Evolutionary conservation across 2,113 vertebrate genomes (phyloP).

Genomic region (Ivindomyrus marchei): DNA sequence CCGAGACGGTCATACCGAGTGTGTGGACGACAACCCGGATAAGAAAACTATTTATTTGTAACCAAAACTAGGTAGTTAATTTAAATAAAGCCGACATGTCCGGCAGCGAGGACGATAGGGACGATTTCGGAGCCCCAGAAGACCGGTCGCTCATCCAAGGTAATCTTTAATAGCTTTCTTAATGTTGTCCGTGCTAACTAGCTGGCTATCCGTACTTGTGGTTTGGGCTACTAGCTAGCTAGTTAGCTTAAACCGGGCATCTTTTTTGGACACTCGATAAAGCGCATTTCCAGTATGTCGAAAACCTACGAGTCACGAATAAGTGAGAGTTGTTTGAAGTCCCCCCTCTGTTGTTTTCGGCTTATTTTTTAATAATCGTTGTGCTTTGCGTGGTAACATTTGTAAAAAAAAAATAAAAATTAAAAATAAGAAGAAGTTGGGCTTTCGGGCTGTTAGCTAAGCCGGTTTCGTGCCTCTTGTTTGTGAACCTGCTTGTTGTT

Average conservation of each 20-base stretch:
- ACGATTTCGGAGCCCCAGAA: conserved; percentile 53
- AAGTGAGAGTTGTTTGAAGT: conserved; percentile 2
- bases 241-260: not conserved
- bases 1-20: conserved; percentile 38
- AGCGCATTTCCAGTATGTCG: not conserved
- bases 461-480: not conserved
- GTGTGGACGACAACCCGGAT: conserved; percentile 34
- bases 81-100: conserved; percentile 49
- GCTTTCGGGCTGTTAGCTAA: not conserved
- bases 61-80: conserved; percentile 6
- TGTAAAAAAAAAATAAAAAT: too few species aligned
- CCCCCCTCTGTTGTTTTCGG: not conserved
- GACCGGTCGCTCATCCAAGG: conserved; percentile 51
- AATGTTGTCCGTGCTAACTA: conserved; percentile 31
- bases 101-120: conserved; percentile 65
- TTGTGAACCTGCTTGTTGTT: not conserved
- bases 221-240: not conserved
- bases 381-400: not conserved
- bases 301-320: too few species aligned
- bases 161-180: conserved; percentile 36
- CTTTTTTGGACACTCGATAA: not conserved
- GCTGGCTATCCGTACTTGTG: not conserved
- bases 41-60: conserved; percentile 41
- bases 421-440: not conserved
- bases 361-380: not conserved